A percentile compares a stretch with the other conserved stretches of the same genome.
Evolutionary conservation across 1,140 invertebrate species (phyloP).

Genomic region (Ectropis grisescens): DNA sequence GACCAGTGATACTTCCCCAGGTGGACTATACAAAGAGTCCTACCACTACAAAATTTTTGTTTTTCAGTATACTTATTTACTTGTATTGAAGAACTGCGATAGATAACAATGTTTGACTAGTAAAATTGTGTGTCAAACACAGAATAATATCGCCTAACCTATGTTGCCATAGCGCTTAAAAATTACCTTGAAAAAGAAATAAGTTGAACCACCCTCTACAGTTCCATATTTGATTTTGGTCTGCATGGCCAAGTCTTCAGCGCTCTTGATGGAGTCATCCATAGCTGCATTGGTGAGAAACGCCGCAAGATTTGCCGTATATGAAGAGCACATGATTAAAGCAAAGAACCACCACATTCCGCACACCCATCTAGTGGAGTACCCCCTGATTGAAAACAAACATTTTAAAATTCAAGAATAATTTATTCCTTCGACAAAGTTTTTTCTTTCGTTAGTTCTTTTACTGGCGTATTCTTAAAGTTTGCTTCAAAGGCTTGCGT

Average conservation of each 20-base stretch:
- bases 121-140: no score
- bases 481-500: no score
- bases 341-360: constrained; percentile 97
- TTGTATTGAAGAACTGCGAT: no score
- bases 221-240: constrained; percentile 91
- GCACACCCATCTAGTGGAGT: constrained; percentile 84
- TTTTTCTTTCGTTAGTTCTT: no score
- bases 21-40: no score
- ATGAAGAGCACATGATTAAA: constrained; percentile 94
- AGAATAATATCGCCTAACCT: no score
- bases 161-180: no score
- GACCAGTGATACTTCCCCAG: no score
- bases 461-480: no score
- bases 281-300: constrained; percentile 91
- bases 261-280: constrained; percentile 85
- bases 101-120: no score
- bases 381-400: constrained; percentile 71
- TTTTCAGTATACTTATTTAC: no score
- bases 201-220: constrained; percentile 82
- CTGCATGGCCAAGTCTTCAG: constrained; percentile 90
- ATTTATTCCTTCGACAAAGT: not conserved
- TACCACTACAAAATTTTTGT: no score
- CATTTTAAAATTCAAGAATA: not conserved
- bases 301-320: constrained; percentile 95
- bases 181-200: constrained; percentile 81